Evolutionary conservation across 2,797 vertebrate species (phyloP), one percentile per base, ranked within the genome.

Genomic region (Sandelia bainsii): DNA sequence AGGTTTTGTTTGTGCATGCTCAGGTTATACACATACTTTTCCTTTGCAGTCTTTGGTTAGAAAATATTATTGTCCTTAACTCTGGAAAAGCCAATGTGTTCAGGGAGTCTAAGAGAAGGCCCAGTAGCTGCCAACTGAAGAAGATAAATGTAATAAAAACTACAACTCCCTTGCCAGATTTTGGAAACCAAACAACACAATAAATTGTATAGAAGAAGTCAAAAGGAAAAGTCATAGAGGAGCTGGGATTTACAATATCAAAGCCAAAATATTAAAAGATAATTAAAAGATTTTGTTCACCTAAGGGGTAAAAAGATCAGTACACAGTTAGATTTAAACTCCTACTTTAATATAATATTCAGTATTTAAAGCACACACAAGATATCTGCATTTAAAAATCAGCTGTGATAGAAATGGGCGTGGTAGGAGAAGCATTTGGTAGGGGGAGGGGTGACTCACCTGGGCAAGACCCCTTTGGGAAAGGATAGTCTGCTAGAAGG

Each of bases 391-490:
- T 5, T 49, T 20, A 19, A 27, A 3, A 61, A 54, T 65, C 4
- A 62, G 7, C 12, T 56, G 29, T 53, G 46, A 60, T 9, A 48
- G 20, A 59, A 16, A 29, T 40, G 8, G 25, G 19, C 46, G 52
- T 64, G 22, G 48, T 16, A 32, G 7, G 29, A 64, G 17, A 27
- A 69, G 14, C 7, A 3, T 16, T 32, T 60, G 29, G 50, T 12
- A 19, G 65, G 46, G 13, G 17, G 7, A 40, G 29, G 81, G 81
- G 46, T 65, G 75, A 93, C 92, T 95, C 91, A 94, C 93, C 93
- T 94, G 91, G 90, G 80, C 92, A 94, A 77, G 91, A 86, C 79
- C 91, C 93, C 86, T 93, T 94, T 77, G 91, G 89, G 77, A 94
- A 93, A 68, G 92, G 86, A 89, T 93, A 94, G 87, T 94, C 91